phyloP scores from a whole-genome alignment of 2,113 vertebrate genomes.

The Lonchura striata region DNA sequence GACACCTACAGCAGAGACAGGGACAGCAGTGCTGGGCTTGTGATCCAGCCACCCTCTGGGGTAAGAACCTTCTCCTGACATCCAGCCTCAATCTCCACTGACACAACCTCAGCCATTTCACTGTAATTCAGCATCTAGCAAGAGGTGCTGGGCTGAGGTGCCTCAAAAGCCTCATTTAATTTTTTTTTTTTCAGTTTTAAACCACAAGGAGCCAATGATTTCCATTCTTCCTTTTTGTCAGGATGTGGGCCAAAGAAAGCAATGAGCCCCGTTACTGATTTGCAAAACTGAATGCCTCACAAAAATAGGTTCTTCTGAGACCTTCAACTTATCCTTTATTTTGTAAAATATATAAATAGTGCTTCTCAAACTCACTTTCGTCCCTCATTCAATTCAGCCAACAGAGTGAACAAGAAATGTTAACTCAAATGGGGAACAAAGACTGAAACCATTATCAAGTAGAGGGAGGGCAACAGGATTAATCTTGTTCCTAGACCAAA shows the following conservation, averaged over 20 bases:
- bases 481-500: not conserved
- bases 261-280: not conserved
- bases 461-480: not conserved
- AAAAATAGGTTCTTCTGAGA: not conserved
- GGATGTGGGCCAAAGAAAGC: slow-evolving; percentile 5
- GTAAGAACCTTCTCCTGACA: not conserved
- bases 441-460: not conserved
- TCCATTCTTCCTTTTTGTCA: not conserved
- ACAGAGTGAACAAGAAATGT: not conserved
- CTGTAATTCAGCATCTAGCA: not conserved
- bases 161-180: not conserved
- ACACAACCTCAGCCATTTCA: not conserved
- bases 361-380: not conserved
- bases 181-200: not conserved
- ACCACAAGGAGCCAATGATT: not conserved
- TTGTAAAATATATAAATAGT: not conserved
- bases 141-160: not conserved
- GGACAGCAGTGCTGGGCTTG: not conserved
- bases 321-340: not conserved
- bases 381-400: not conserved
- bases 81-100: not conserved
- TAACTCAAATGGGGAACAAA: rapidly evolving
- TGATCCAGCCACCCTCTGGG: not conserved
- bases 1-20: not conserved
- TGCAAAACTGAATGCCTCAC: not conserved